Conservation (phyloP, 1,140 invertebrate genomes). For the Pollicipes pollicipes region DNA sequence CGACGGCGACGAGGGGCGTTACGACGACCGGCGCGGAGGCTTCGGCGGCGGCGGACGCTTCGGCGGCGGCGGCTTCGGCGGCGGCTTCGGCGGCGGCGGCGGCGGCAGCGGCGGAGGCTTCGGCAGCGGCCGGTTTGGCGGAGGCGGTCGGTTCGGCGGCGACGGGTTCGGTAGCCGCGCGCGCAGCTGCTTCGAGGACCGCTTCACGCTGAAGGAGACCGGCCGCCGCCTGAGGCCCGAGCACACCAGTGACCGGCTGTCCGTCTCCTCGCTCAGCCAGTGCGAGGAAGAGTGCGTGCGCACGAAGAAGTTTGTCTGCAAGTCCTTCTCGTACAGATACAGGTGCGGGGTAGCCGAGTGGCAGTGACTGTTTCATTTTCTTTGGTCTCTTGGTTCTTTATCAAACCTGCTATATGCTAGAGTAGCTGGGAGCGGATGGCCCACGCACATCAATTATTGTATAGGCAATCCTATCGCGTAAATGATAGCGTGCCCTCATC, state of each 20-base stretch:
- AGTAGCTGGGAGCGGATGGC: too few species aligned
- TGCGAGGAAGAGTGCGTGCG: neutral
- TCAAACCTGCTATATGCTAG: too few species aligned
- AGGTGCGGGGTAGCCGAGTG: too few species aligned
- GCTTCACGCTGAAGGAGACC: slow-evolving; percentile 5
- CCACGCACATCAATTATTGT: too few species aligned
- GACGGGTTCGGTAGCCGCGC: neutral
- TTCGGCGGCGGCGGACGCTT: slow-evolving; percentile 21
- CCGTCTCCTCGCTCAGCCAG: neutral
- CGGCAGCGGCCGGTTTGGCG: neutral
- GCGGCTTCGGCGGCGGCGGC: slow-evolving; percentile 18
- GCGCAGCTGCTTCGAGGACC: slow-evolving; percentile 5
- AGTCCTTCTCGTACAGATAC: slow-evolving; percentile 1
- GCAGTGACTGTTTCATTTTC: too few species aligned
- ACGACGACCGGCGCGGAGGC: neutral
- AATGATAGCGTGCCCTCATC: too few species aligned
- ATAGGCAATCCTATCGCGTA: too few species aligned
- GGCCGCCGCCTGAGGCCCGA: neutral
- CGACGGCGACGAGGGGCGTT: too few species aligned
- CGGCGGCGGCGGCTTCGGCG: slow-evolving; percentile 24
- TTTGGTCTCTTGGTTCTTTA: too few species aligned
- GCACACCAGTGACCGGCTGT: neutral
- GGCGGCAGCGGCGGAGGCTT: neutral
- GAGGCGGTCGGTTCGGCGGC: neutral
- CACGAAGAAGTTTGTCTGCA: slow-evolving; percentile 3